phyloP scores from a whole-genome alignment of 2,888 invertebrate genomes.

The Synanthedon formicaeformis region DNA sequence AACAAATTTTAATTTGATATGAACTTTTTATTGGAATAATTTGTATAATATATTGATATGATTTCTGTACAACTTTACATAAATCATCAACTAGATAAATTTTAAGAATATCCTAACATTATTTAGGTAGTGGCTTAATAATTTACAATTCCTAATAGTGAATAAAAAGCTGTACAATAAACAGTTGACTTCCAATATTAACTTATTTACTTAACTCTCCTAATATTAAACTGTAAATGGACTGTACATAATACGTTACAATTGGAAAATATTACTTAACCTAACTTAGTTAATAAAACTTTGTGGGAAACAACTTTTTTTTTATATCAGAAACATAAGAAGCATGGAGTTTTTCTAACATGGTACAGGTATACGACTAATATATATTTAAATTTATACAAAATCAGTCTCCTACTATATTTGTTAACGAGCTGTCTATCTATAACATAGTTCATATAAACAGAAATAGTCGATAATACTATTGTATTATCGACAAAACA shows the following conservation, averaged over 20 bases:
- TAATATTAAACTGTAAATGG: no score
- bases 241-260: constrained; percentile 29
- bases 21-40: constrained; percentile 69
- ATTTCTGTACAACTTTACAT: constrained; percentile 69
- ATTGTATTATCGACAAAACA: no score
- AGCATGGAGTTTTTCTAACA: constrained; percentile 38
- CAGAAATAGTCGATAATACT: constrained; percentile 6
- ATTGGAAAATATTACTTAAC: constrained; percentile 41
- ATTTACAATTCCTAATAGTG: constrained; percentile 58
- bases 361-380: constrained; percentile 57
- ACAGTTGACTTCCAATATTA: constrained; percentile 42
- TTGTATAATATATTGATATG: constrained; percentile 67
- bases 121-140: constrained; percentile 59
- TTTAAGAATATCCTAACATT: constrained; percentile 61
- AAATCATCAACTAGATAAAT: constrained; percentile 63
- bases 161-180: constrained; percentile 55
- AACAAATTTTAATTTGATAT: constrained; percentile 39
- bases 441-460: no score
- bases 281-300: constrained; percentile 28
- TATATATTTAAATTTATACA: constrained; percentile 49
- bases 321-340: constrained; percentile 20
- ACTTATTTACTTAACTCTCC: no score
- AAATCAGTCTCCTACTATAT: constrained; percentile 68
- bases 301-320: constrained; percentile 30
- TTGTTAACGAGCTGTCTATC: constrained; percentile 47